phyloP scores from a whole-genome alignment of 2,888 invertebrate species.

The Parapristionchus giblindavisi region DNA sequence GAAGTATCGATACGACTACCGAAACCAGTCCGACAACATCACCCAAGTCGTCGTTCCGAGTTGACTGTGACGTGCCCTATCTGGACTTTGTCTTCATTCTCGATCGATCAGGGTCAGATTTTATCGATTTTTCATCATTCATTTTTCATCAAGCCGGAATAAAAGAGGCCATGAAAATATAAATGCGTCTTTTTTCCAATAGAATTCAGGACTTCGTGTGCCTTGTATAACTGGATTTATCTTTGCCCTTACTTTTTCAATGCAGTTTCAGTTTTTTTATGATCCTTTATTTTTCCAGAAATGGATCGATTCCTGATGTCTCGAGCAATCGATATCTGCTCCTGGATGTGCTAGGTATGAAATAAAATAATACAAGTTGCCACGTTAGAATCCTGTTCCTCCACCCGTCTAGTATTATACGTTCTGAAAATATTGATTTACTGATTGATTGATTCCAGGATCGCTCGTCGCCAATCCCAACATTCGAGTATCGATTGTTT shows the following conservation, averaged over 20 bases:
- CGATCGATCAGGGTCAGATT: constrained; percentile 17
- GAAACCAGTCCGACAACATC: background rate
- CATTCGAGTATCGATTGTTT: constrained; percentile 55
- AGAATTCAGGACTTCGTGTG: too few species aligned
- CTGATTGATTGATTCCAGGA: too few species aligned
- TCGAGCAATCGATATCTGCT: constrained; percentile 26
- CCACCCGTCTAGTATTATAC: too few species aligned
- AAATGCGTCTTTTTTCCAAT: too few species aligned
- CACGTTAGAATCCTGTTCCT: too few species aligned
- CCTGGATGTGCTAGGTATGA: constrained; percentile 31
- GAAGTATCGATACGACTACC: background rate
- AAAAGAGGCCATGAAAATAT: too few species aligned
- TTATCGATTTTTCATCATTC: background rate
- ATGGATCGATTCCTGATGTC: background rate
- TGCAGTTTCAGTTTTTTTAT: too few species aligned
- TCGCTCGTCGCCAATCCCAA: constrained; percentile 53
- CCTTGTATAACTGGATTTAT: too few species aligned
- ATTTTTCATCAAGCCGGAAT: too few species aligned
- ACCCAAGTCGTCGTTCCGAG: background rate
- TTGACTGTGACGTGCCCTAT: constrained; percentile 32
- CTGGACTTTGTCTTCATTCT: constrained; percentile 33
- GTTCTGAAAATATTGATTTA: too few species aligned
- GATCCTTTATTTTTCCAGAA: background rate
- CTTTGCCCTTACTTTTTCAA: too few species aligned
- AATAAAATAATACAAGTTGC: too few species aligned